Evolutionary conservation across 2,113 vertebrate genomes (phyloP), one percentile per base, ranked within the genome.

Genomic region (Siphamia tubifer): DNA sequence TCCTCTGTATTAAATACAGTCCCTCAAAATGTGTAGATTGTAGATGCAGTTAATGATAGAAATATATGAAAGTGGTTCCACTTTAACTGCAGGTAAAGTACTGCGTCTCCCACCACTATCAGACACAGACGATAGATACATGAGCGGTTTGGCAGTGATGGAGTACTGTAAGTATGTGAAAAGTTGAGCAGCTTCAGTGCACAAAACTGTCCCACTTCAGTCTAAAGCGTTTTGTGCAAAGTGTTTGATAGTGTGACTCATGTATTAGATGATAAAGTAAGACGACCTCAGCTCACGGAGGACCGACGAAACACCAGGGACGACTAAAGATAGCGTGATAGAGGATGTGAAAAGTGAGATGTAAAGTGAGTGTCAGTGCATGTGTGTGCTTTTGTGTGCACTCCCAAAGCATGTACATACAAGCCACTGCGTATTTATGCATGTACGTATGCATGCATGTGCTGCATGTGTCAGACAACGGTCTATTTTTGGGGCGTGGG

Each of bases 401-500:
- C 12, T 12, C 20, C 16, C 23, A 19, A 44, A 45, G 10, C 32
- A 34, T 24, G 19, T 36, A 36, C 23, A 28, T 61, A 38, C 40
- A 51, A n/a, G n/a, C n/a, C n/a, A n/a, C 4, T 30, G 28, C 8
- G 28, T 30, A 8, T 8, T 6, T 30, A 30, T 30, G 28, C 4
- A 30, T 30, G 47, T 20, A n/a, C 34, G 34, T 27, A 20, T 72
- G 65, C 23, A 20, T 54, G 32, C 4, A 25, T 2, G 13, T 27
- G 40, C 24, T 72, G 62, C 39, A 71, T 71, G 74, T 82, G 76
- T 85, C 71, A 79, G 58, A 81, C 70, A 45, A 10, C 21, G 3
- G 31, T 62, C 79, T 87, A 76, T 85, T 82, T 84, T 82, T 68
- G 80, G 80, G 68, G 52, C 21, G 47, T 34, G 1, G 8, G 19